phyloP scores from a whole-genome alignment of 2,888 invertebrate species.

The Meiosimyza platycephala region DNA sequence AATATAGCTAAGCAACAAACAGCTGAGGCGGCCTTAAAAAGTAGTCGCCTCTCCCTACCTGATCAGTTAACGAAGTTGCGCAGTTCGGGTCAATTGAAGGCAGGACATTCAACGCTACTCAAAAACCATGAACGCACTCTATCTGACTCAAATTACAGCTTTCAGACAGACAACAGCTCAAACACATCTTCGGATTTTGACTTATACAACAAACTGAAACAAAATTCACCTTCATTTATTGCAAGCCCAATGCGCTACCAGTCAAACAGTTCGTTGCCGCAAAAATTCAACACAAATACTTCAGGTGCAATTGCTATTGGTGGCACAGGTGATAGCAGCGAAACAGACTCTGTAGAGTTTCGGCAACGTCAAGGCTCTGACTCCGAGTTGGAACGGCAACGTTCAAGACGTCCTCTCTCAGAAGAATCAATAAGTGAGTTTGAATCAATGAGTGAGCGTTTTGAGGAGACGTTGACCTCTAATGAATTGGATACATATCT shows the following conservation, averaged over 20 bases:
- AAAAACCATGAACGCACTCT: slow-evolving; percentile 63
- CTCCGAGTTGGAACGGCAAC: slow-evolving; percentile 71
- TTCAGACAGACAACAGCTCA: slow-evolving; percentile 66
- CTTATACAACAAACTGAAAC: slow-evolving; percentile 64
- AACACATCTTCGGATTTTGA: slow-evolving; percentile 66
- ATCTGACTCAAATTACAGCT: slow-evolving; percentile 66
- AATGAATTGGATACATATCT: slow-evolving; percentile 78
- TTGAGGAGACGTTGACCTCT: slow-evolving; percentile 70
- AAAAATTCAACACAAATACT: slow-evolving; percentile 46
- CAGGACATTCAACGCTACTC: slow-evolving; percentile 47
- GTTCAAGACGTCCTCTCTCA: slow-evolving; percentile 80
- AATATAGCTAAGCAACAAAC: slow-evolving; percentile 50
- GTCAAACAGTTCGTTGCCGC: slow-evolving; percentile 61
- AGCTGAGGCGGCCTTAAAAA: slow-evolving; percentile 57
- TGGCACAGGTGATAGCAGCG: slow-evolving; percentile 58
- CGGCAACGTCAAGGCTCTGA: slow-evolving; percentile 67
- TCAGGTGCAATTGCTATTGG: slow-evolving; percentile 13
- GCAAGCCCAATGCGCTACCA: slow-evolving; percentile 58
- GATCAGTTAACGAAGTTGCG: slow-evolving; percentile 64
- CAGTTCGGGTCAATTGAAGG: slow-evolving; percentile 44
- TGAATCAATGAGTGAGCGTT: slow-evolving; percentile 71
- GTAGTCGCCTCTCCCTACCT: slow-evolving; percentile 65
- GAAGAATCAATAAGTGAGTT: slow-evolving; percentile 79
- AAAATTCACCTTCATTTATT: slow-evolving; percentile 59
- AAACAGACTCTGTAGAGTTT: slow-evolving; percentile 70